These are phyloP conservation scores for Drosophila subquinaria DNA, from an alignment of 2,888 invertebrate genomes.

Conservation along the genomic window DNA sequence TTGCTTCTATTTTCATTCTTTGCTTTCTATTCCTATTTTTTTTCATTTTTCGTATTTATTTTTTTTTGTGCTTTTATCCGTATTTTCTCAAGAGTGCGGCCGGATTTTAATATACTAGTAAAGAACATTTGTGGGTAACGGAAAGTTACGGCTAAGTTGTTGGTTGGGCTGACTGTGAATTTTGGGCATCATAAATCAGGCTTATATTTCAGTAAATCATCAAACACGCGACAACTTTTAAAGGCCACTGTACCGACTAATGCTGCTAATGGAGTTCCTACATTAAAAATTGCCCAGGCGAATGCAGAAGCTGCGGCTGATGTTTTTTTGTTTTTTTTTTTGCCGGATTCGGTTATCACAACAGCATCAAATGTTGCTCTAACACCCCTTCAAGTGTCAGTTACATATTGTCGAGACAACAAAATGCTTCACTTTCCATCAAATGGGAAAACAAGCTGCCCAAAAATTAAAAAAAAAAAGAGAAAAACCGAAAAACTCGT, in stretches of 20 bases:
- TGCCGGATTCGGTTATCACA: slow-evolving; percentile 60
- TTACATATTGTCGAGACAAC: slow-evolving; percentile 80
- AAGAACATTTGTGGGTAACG: slow-evolving; percentile 35
- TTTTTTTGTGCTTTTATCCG: slow-evolving; percentile 38
- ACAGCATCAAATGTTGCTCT: slow-evolving; percentile 73
- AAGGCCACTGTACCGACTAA: slow-evolving; percentile 41
- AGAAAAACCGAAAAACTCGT: slow-evolving; percentile 32
- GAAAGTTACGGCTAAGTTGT: slow-evolving; percentile 39
- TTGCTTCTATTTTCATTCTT: slow-evolving; percentile 23
- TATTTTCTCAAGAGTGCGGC: slow-evolving; percentile 52
- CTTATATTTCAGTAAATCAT: slow-evolving; percentile 84
- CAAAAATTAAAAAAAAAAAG: slow-evolving; percentile 25
- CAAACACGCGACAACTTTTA: slow-evolving; percentile 70
- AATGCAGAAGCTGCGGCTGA: neutral
- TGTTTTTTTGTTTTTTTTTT: slow-evolving; percentile 30
- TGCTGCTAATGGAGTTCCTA: slow-evolving; percentile 77
- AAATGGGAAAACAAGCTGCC: slow-evolving; percentile 45
- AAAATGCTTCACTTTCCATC: slow-evolving; percentile 73
- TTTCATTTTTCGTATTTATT: slow-evolving; percentile 17
- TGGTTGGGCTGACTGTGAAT: slow-evolving; percentile 57
- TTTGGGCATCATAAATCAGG: slow-evolving; percentile 82
- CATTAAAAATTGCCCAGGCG: slow-evolving; percentile 63
- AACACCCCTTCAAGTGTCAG: slow-evolving; percentile 81
- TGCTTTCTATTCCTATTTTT: slow-evolving; percentile 13
- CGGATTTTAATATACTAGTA: slow-evolving; percentile 60